Evolutionary conservation across 1,140 invertebrate genomes (phyloP).

Genomic region (Pygmarrhopalites habei): DNA sequence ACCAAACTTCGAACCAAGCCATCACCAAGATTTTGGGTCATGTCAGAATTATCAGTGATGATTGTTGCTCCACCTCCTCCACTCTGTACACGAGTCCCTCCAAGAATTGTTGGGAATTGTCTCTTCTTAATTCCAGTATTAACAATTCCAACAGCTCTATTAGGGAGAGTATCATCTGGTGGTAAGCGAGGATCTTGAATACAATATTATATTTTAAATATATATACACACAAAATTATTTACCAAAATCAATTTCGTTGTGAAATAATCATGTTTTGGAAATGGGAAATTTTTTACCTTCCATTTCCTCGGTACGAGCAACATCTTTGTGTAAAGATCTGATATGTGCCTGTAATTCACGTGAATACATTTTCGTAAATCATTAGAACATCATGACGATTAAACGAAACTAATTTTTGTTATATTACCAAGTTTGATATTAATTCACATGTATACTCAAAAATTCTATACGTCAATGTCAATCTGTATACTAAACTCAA

Average conservation of each 20-base stretch:
- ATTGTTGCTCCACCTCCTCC: conserved; percentile 26
- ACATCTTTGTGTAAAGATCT: conserved; percentile 53
- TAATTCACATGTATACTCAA: too few species aligned
- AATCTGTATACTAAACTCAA: too few species aligned
- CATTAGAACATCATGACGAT: too few species aligned
- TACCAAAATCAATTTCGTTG: too few species aligned
- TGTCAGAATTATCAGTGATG: conserved; percentile 12
- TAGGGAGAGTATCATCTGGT: conserved; percentile 33
- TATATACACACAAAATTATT: too few species aligned
- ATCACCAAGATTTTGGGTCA: conserved; percentile 10
- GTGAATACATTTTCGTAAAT: too few species aligned
- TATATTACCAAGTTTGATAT: too few species aligned
- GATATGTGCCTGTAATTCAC: conserved; percentile 57
- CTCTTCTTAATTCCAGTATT: conserved; percentile 32
- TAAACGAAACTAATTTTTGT: too few species aligned
- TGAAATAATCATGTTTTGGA: too few species aligned
- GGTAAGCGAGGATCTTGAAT: conserved; percentile 33
- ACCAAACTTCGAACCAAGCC: conserved; percentile 21
- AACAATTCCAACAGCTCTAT: conserved; percentile 38
- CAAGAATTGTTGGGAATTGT: conserved; percentile 26
- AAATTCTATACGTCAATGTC: too few species aligned
- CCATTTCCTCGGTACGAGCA: conserved; percentile 42
- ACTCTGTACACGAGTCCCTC: conserved; percentile 36
- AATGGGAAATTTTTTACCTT: too few species aligned
- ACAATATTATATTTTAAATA: too few species aligned